phyloP scores from a whole-genome alignment of 1,140 invertebrate species.

The Ylistrum balloti region DNA sequence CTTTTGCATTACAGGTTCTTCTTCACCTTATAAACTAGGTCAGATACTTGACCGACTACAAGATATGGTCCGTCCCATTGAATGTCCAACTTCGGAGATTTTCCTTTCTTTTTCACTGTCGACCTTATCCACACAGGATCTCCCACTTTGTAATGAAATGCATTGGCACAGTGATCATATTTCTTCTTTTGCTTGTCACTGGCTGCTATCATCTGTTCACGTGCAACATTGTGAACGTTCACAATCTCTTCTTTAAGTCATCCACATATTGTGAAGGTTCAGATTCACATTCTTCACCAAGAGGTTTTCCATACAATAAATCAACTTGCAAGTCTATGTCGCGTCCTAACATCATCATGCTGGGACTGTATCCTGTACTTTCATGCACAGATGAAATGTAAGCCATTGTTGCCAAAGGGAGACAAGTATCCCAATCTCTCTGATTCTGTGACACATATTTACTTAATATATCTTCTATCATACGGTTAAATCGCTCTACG shows the following conservation, averaged over 20 bases:
- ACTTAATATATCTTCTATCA: too few relatives aligned
- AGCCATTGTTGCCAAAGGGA: too few relatives aligned
- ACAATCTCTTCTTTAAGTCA: not conserved
- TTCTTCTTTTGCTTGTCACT: constrained; percentile 31
- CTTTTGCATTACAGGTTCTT: not conserved
- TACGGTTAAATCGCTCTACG: too few relatives aligned
- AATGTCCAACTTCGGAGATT: not conserved
- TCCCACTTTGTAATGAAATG: too few relatives aligned
- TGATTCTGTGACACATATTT: too few relatives aligned
- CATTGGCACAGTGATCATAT: constrained; percentile 40
- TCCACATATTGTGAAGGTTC: not conserved
- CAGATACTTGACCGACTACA: not conserved
- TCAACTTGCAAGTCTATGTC: constrained; percentile 41
- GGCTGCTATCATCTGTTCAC: not conserved
- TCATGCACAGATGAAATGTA: too few relatives aligned
- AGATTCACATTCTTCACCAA: not conserved
- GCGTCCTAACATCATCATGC: constrained; percentile 47
- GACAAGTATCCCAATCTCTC: too few relatives aligned
- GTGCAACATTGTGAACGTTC: not conserved
- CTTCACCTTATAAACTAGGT: not conserved
- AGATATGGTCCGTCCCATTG: not conserved
- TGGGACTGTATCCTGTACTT: too few relatives aligned
- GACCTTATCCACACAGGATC: too few relatives aligned
- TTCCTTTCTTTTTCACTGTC: too few relatives aligned
- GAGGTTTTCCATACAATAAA: constrained; percentile 13